Evolutionary conservation across 2,888 invertebrate genomes (phyloP).

Genomic region (Watsonalla binaria): DNA sequence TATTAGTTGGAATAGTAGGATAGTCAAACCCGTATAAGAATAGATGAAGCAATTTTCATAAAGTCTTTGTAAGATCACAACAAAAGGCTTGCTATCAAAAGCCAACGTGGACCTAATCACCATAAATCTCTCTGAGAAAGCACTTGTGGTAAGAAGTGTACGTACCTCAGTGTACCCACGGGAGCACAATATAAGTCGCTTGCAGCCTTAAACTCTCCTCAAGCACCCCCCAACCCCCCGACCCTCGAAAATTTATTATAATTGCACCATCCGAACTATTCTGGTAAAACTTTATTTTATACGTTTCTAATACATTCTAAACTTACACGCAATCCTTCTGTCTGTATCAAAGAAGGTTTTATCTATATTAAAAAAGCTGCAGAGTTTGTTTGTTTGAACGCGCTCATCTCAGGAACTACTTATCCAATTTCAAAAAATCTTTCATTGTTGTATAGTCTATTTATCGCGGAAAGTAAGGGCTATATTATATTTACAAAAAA

Average conservation of each 20-base stretch:
- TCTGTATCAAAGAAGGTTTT: no score
- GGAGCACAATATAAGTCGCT: constrained; percentile 38
- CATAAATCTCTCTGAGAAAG: neutral
- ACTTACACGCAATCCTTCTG: constrained; percentile 5
- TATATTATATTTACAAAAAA: no score
- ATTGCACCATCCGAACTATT: constrained; percentile 30
- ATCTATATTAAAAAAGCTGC: no score
- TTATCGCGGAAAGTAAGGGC: no score
- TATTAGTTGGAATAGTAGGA: no score
- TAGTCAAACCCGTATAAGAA: no score
- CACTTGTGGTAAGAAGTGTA: constrained; percentile 12
- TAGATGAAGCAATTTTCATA: no score
- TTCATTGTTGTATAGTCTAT: no score
- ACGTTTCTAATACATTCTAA: constrained; percentile 12
- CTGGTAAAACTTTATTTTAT: constrained; percentile 15
- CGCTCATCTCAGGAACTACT: no score
- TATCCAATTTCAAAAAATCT: no score
- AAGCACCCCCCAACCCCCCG: constrained; percentile 20
- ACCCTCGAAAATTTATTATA: constrained; percentile 46
- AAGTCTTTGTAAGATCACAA: no score
- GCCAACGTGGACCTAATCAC: neutral
- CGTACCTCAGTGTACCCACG: constrained; percentile 31
- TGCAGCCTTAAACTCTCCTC: constrained; percentile 38
- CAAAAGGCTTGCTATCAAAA: neutral
- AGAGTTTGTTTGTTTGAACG: no score